These are phyloP conservation scores for Scaptomyza flava DNA, from an alignment of 2,888 invertebrate genomes.

Conservation along the genomic window DNA sequence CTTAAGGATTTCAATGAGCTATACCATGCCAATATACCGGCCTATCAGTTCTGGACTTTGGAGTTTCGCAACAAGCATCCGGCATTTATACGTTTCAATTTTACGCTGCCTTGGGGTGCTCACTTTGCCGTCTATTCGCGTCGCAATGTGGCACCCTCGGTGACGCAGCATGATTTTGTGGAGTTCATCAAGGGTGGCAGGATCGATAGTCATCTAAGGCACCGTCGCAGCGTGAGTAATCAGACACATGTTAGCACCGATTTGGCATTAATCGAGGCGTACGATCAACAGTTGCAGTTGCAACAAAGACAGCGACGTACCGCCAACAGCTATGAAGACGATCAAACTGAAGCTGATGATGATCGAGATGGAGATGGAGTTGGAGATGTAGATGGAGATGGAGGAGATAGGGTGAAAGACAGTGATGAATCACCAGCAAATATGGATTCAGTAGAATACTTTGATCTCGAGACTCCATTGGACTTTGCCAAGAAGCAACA, in stretches of 20 bases:
- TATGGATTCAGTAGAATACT: conserved; percentile 57
- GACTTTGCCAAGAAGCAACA: conserved; percentile 65
- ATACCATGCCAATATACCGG: conserved; percentile 93
- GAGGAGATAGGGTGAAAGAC: conserved; percentile 15
- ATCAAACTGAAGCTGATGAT: conserved; percentile 9
- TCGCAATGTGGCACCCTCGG: conserved; percentile 97
- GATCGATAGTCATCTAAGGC: conserved; percentile 90
- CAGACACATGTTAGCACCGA: conserved; percentile 19
- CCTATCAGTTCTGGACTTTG: conserved; percentile 97
- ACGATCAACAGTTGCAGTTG: conserved; percentile 27
- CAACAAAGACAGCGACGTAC: conserved; percentile 29
- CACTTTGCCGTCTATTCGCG: conserved; percentile 98
- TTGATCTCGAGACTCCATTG: conserved; percentile 73
- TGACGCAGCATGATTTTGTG: conserved; percentile 98
- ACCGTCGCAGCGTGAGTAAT: conserved; percentile 81
- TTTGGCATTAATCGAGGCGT: conserved; percentile 39
- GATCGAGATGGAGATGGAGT: neutral
- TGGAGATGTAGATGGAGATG: neutral
- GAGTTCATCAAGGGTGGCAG: conserved; percentile 96
- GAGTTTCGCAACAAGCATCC: conserved; percentile 96
- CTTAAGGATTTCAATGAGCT: conserved; percentile 93
- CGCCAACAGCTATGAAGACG: conserved; percentile 38
- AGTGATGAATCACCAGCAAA: conserved; percentile 76
- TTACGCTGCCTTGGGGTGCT: conserved; percentile 95
- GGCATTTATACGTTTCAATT: conserved; percentile 94